Percentiles rank a stretch among this genome's conserved stretches.
These are phyloP conservation scores for Nomada flava DNA, from an alignment of 2,888 invertebrate genomes.

Conservation along the genomic window DNA sequence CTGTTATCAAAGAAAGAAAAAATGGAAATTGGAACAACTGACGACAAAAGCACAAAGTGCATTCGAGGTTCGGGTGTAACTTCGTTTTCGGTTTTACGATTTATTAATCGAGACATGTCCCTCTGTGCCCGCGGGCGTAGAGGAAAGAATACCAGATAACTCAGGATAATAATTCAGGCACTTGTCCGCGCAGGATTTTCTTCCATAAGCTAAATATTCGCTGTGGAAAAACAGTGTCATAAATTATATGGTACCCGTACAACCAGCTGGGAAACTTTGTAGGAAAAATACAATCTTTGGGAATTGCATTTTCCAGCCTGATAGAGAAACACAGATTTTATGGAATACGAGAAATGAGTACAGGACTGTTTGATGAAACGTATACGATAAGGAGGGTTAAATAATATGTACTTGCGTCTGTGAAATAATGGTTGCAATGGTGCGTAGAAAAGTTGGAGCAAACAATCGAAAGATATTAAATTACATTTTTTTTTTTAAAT, in stretches of 20 bases:
- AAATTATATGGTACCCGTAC: constrained; percentile 35
- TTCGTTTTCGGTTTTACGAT: constrained; percentile 46
- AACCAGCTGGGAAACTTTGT: constrained; percentile 8
- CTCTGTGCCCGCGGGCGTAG: not conserved
- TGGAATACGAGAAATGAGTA: not conserved
- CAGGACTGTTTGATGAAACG: not conserved
- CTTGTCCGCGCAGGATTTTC: constrained; percentile 47
- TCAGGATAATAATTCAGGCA: constrained; percentile 48
- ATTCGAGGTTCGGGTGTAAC: constrained; percentile 12
- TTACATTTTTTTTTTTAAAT: not conserved
- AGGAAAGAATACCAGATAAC: constrained; percentile 34
- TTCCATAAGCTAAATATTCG: constrained; percentile 52
- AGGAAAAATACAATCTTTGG: constrained; percentile 51
- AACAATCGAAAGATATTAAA: too few species aligned
- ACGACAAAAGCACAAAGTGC: constrained; percentile 11
- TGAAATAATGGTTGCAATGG: too few species aligned
- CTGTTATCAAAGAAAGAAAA: not conserved
- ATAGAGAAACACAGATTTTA: constrained; percentile 19
- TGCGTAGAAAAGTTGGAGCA: too few species aligned
- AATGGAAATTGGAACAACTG: not conserved
- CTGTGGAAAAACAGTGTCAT: constrained; percentile 48
- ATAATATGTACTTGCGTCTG: not conserved
- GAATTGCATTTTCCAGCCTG: constrained; percentile 30
- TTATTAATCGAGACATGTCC: constrained; percentile 47
- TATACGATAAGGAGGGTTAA: not conserved